Evolutionary conservation across 1,140 invertebrate genomes (phyloP).

Genomic region (Melanaphis sacchari): DNA sequence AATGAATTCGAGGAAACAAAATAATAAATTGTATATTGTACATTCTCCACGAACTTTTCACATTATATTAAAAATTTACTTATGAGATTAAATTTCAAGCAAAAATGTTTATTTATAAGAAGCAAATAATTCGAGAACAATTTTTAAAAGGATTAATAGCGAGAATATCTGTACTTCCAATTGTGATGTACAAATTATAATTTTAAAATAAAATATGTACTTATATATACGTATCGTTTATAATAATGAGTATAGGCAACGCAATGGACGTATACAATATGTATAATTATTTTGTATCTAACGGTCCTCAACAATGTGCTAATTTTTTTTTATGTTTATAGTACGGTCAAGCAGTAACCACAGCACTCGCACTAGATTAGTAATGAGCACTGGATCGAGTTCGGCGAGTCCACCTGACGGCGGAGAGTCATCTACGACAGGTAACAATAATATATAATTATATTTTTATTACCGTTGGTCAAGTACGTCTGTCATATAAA

Average conservation of each 20-base stretch:
- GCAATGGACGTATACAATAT: background rate
- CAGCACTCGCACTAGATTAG: conserved; percentile 61
- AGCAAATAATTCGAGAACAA: too few relatives aligned
- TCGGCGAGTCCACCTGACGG: conserved; percentile 61
- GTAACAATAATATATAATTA: conserved; percentile 14
- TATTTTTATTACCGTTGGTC: background rate
- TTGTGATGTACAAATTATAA: too few relatives aligned
- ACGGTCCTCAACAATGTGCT: background rate
- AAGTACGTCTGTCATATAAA: background rate
- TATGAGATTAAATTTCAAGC: too few relatives aligned
- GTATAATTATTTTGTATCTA: background rate
- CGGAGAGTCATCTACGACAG: conserved; percentile 57
- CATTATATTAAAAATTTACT: too few relatives aligned
- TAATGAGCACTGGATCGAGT: conserved; percentile 61
- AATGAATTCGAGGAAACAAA: too few relatives aligned
- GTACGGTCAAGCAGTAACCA: conserved; percentile 62
- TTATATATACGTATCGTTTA: background rate
- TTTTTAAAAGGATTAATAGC: too few relatives aligned
- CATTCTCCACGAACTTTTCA: too few relatives aligned
- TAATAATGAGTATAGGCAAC: background rate
- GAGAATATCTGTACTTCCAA: too few relatives aligned
- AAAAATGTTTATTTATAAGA: too few relatives aligned
- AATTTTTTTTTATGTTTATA: conserved; percentile 46
- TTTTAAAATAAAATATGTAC: background rate
- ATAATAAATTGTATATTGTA: too few relatives aligned